Percentiles rank a stretch among this genome's conserved stretches.
Conservation (phyloP, 1,140 invertebrate genomes). For the Daktulosphaira vitifoliae region DNA sequence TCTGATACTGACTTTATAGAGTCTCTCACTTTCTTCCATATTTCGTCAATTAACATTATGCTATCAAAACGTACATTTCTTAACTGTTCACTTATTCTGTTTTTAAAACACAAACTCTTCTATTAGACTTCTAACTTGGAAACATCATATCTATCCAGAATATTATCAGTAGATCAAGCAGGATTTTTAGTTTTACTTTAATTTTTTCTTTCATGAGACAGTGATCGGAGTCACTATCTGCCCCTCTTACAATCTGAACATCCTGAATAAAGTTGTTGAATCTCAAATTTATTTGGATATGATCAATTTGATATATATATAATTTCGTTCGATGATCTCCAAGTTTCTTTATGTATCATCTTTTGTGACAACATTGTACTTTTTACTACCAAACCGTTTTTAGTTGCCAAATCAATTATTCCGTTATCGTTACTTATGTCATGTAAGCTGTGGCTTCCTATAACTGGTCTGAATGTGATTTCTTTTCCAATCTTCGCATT, state of each 20-base stretch:
- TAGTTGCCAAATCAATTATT: slow-evolving; percentile 26
- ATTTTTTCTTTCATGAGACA: neutral
- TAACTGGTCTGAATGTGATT: slow-evolving; percentile 11
- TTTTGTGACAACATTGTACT: slow-evolving; percentile 37
- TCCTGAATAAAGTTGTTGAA: slow-evolving; percentile 21
- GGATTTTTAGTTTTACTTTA: slow-evolving; percentile 1
- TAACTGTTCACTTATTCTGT: neutral
- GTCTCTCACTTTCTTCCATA: slow-evolving; percentile 24
- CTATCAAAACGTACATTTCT: neutral
- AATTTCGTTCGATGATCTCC: slow-evolving; percentile 35
- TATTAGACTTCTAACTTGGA: neutral
- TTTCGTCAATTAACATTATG: slow-evolving; percentile 17
- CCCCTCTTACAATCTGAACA: slow-evolving; percentile 11
- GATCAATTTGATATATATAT: slow-evolving; percentile 37
- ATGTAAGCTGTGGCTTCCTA: slow-evolving; percentile 34
- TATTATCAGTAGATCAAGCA: neutral
- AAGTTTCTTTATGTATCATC: slow-evolving; percentile 37
- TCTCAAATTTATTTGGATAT: slow-evolving; percentile 31
- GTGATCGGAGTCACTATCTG: slow-evolving; percentile 14
- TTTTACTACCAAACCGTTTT: slow-evolving; percentile 4
- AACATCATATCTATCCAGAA: neutral
- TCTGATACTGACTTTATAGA: neutral
- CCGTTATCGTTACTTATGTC: slow-evolving; percentile 37
- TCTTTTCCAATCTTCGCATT: slow-evolving; percentile 34
- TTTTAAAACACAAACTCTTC: slow-evolving; percentile 8